These are phyloP conservation scores for Drosophila borborema DNA, from an alignment of 2,888 invertebrate species.

Conservation along the genomic window DNA sequence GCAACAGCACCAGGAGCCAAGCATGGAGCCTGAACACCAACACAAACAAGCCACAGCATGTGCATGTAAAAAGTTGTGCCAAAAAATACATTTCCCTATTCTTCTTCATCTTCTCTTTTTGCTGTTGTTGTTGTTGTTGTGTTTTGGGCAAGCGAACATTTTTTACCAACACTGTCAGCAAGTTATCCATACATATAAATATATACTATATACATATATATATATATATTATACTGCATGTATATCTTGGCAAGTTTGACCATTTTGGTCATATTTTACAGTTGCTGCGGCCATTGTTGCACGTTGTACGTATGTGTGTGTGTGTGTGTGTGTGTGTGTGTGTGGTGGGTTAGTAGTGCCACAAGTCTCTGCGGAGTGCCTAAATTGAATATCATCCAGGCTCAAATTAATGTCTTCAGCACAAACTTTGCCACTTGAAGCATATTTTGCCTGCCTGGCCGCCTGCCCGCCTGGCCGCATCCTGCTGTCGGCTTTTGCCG, in stretches of 20 bases:
- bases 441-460: slow-evolving; percentile 56
- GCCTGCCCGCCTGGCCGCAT: not conserved
- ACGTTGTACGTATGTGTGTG: slow-evolving; percentile 19
- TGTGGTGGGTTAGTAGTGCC: slow-evolving; percentile 52
- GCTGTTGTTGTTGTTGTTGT: not conserved
- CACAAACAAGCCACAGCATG: slow-evolving; percentile 57
- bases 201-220: slow-evolving; percentile 1
- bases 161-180: slow-evolving; percentile 65
- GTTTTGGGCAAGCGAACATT: slow-evolving; percentile 36
- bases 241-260: slow-evolving; percentile 47
- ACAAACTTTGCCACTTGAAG: slow-evolving; percentile 77
- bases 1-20: not conserved
- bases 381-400: slow-evolving; percentile 83
- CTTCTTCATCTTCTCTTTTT: not conserved
- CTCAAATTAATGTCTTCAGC: slow-evolving; percentile 82
- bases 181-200: slow-evolving; percentile 46
- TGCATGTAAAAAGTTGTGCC: slow-evolving; percentile 76
- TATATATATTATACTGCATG: slow-evolving; percentile 1
- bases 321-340: slow-evolving; percentile 26
- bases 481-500: slow-evolving; percentile 9
- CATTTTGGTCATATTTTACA: slow-evolving; percentile 75
- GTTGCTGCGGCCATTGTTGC: slow-evolving; percentile 70
- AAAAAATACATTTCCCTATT: slow-evolving; percentile 72
- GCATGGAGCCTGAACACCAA: slow-evolving; percentile 24
- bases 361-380: slow-evolving; percentile 75